Evolutionary conservation across 1,140 invertebrate genomes (phyloP), one percentile per base, ranked within the genome.

Genomic region (Cryptotermes secundus): DNA sequence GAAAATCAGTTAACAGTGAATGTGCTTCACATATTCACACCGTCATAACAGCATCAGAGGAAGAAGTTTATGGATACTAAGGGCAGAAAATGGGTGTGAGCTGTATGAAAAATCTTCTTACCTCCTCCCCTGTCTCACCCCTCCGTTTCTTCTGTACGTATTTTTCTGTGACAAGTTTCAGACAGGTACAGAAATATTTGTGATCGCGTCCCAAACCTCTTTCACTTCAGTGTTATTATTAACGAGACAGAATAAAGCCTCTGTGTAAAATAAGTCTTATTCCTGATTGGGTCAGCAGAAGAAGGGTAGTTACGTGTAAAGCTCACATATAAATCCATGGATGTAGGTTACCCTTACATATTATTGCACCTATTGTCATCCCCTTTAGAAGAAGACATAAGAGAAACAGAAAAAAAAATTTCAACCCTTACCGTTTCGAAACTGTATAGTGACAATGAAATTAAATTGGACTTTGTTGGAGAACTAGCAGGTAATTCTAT

Each of bases 381-480:
- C 59, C 59, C 59, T 72, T 72, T 72, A 14, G 59, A 72, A 72
- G 59, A 72, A 72, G 59, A 72, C 59, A 72, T 72, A 72, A 16
- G 59, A 72, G 59, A 72, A 26, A 72, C n/a, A 72, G 59, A 31
- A 72, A 72, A 72, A 59, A 72, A 72, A 72, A 31, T 72, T 26
- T 72, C 59, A 72, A 72, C 59, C 59, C 26, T 72, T 72, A 0
- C 26, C 59, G 31, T 26, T 72, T 10, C 26, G 7, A 72, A 72
- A 72, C 59, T 72, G 59, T 72, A 72, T 72, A 72, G 59, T 72
- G 59, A 72, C 59, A 72, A 72, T 72, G 7, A 72, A 72, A 72
- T 72, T 72, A 72, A 72, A 72, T 72, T 72, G 59, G 59, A 72
- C 59, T 72, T 72, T 72, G 59, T 72, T 72, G 59, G 59, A 72